These are phyloP conservation scores for Botia almorhae DNA, from an alignment of 2,797 vertebrate genomes.

Conservation along the genomic window DNA sequence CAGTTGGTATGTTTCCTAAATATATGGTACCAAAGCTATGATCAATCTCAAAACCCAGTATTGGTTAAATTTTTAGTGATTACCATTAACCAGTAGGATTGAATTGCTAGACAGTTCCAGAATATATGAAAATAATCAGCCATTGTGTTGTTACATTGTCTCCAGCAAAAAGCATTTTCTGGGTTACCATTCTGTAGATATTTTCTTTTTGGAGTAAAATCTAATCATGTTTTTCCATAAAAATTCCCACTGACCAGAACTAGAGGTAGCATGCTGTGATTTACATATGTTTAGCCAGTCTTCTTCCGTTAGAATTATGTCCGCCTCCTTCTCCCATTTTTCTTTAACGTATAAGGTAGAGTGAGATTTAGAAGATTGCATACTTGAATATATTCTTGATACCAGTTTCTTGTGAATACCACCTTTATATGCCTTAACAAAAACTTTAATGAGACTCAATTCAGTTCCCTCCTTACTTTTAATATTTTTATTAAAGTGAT, in stretches of 20 bases:
- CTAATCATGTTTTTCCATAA: background rate
- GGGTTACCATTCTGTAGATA: background rate
- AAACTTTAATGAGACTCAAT: background rate
- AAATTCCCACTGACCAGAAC: slow-evolving; percentile 2
- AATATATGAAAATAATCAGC: slow-evolving; percentile 1
- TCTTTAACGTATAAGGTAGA: too few relatives aligned
- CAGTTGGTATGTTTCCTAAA: slow-evolving; percentile 10
- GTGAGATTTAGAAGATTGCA: too few relatives aligned
- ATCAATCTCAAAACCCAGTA: background rate
- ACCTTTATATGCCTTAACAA: background rate
- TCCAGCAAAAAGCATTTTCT: background rate
- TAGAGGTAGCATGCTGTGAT: background rate
- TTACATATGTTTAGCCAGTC: background rate
- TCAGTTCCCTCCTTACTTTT: background rate
- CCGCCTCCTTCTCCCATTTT: too few relatives aligned
- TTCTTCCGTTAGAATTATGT: too few relatives aligned
- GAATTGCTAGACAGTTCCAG: background rate
- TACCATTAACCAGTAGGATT: background rate
- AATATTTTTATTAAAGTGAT: background rate
- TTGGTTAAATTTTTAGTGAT: background rate
- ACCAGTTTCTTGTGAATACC: too few relatives aligned
- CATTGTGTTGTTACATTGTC: background rate
- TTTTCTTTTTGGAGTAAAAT: slow-evolving; percentile 7
- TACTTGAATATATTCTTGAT: too few relatives aligned
- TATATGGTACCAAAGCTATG: background rate